These are phyloP conservation scores for Tipula lateralis DNA, from an alignment of 2,888 invertebrate genomes.

Conservation along the genomic window DNA sequence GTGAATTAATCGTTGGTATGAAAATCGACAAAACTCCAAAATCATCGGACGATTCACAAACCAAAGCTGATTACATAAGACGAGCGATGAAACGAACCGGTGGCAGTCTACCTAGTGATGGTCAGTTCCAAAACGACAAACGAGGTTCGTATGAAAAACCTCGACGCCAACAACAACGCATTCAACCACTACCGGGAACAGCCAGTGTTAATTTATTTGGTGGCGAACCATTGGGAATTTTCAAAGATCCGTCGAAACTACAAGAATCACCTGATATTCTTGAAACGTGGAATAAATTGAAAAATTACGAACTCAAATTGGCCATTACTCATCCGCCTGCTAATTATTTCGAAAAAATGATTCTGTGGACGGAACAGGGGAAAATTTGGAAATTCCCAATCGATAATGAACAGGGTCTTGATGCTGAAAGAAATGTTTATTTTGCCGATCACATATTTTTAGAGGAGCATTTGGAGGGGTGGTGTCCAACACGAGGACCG, in stretches of 20 bases:
- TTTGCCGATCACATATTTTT: slow-evolving; percentile 95
- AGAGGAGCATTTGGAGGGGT: slow-evolving; percentile 74
- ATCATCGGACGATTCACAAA: not conserved
- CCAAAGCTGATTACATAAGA: slow-evolving; percentile 48
- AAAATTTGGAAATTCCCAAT: slow-evolving; percentile 97
- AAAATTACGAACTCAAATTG: slow-evolving; percentile 62
- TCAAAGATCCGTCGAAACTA: slow-evolving; percentile 45
- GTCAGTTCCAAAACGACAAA: not conserved
- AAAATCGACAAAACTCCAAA: slow-evolving; percentile 62
- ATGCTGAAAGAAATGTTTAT: slow-evolving; percentile 62
- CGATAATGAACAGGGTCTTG: slow-evolving; percentile 87
- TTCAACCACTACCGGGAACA: slow-evolving; percentile 34
- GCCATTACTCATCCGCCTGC: slow-evolving; percentile 67
- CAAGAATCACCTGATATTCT: slow-evolving; percentile 46
- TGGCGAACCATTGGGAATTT: slow-evolving; percentile 60
- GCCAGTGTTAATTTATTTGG: slow-evolving; percentile 60
- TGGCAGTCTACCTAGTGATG: not conserved
- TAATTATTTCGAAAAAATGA: slow-evolving; percentile 92
- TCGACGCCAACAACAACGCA: not conserved
- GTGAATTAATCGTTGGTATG: slow-evolving; percentile 71
- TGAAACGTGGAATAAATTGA: slow-evolving; percentile 63
- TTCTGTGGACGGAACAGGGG: slow-evolving; percentile 87
- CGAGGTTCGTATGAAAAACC: not conserved
- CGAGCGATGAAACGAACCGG: not conserved
- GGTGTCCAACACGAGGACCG: slow-evolving; percentile 89